Conservation (phyloP, 2,113 vertebrate species). For the Myrmecophaga tridactyla region DNA sequence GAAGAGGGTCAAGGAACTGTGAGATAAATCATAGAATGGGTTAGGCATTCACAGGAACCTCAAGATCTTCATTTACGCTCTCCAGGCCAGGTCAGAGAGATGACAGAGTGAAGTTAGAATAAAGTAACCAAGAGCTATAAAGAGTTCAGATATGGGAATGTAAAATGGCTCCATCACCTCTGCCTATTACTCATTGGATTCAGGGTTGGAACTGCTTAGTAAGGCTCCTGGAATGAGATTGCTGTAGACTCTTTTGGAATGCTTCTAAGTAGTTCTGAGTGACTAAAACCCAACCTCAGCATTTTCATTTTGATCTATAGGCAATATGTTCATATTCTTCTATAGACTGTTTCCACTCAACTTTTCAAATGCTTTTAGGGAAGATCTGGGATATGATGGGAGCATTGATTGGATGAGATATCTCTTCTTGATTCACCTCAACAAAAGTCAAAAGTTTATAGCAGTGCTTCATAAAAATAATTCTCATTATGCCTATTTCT, state of each 20-base stretch:
- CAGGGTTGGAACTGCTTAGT: fast-evolving
- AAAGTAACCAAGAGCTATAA: neutral
- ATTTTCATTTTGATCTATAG: neutral
- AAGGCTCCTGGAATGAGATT: neutral
- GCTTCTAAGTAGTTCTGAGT: neutral
- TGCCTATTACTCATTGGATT: neutral
- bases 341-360: fast-evolving
- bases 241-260: neutral
- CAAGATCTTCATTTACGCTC: too few species aligned
- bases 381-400: too few species aligned
- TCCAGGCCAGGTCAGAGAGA: neutral
- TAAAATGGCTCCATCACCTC: neutral
- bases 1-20: neutral
- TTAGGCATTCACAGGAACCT: too few species aligned
- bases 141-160: neutral
- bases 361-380: neutral
- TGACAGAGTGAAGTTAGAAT: neutral
- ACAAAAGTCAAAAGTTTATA: fast-evolving
- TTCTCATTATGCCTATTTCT: too few species aligned
- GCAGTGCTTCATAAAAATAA: too few species aligned
- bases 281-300: neutral
- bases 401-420: too few species aligned
- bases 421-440: neutral
- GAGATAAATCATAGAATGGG: too few species aligned
- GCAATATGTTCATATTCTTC: neutral